phyloP scores from a whole-genome alignment of 1,140 invertebrate species.

The Papilio polyxenes region DNA sequence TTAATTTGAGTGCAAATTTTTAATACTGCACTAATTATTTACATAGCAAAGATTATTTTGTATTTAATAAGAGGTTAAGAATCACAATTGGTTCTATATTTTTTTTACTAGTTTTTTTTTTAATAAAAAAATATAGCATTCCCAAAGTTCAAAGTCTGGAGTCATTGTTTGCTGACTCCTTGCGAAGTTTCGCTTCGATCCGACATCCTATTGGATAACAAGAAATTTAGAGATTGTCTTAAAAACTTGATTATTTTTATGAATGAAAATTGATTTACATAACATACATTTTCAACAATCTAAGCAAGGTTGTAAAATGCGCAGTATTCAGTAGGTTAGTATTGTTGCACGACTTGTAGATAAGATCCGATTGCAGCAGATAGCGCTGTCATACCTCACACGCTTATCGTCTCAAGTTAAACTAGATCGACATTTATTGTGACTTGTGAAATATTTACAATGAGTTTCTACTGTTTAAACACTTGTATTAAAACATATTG shows the following conservation, averaged over 20 bases:
- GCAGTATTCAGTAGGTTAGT: neutral
- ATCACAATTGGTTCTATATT: too few species aligned
- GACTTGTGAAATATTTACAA: neutral
- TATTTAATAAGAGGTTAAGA: neutral
- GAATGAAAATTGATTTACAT: neutral
- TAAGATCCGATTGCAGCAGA: neutral
- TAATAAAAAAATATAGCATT: neutral
- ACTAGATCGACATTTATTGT: neutral
- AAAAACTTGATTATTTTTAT: too few species aligned
- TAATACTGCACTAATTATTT: neutral
- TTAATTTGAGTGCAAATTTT: neutral
- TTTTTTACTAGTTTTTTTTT: neutral
- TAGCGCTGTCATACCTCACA: neutral
- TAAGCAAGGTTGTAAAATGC: too few species aligned
- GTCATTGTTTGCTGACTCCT: neutral
- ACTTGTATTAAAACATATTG: too few species aligned
- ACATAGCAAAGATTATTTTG: neutral
- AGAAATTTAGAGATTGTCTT: too few species aligned
- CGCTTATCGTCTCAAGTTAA: neutral
- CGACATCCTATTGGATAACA: too few species aligned
- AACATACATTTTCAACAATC: neutral
- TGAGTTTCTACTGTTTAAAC: too few species aligned
- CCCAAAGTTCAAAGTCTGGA: neutral
- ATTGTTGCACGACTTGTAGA: neutral
- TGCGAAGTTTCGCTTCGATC: neutral